These are phyloP conservation scores for Elephantulus edwardii DNA, from an alignment of 2,113 vertebrate genomes.

Conservation along the genomic window DNA sequence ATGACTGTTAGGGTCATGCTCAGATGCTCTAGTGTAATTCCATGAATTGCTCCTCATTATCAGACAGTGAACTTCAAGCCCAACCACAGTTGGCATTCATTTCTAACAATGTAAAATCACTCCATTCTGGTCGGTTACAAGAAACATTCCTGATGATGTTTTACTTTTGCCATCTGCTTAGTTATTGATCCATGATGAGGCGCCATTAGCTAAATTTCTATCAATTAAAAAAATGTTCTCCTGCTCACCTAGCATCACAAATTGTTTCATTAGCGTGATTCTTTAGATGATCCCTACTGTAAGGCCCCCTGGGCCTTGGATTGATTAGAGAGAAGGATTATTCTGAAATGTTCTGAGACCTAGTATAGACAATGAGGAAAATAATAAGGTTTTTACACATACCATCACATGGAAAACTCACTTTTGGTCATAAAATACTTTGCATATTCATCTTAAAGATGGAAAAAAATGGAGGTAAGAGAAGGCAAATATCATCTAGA, in stretches of 20 bases:
- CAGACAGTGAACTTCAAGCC: not conserved
- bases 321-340: slow-evolving; percentile 5
- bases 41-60: not conserved
- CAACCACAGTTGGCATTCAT: not conserved
- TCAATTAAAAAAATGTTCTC: slow-evolving; percentile 51
- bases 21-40: not conserved
- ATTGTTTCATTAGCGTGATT: not conserved
- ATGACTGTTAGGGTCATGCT: not conserved
- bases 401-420: not conserved
- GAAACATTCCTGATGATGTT: slow-evolving; percentile 1
- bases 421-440: not conserved
- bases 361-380: not conserved
- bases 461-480: not conserved
- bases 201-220: slow-evolving; percentile 23
- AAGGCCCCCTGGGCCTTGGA: not conserved
- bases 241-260: not conserved
- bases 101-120: not conserved
- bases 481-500: not conserved
- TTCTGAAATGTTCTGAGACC: not conserved
- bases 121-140: not conserved
- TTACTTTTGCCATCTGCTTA: slow-evolving; percentile 47
- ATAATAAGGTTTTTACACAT: not conserved
- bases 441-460: not conserved
- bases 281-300: not conserved
- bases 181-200: slow-evolving; percentile 41